Evolutionary conservation across 2,888 invertebrate genomes (phyloP).

Genomic region (Cosmopolites sordidus): DNA sequence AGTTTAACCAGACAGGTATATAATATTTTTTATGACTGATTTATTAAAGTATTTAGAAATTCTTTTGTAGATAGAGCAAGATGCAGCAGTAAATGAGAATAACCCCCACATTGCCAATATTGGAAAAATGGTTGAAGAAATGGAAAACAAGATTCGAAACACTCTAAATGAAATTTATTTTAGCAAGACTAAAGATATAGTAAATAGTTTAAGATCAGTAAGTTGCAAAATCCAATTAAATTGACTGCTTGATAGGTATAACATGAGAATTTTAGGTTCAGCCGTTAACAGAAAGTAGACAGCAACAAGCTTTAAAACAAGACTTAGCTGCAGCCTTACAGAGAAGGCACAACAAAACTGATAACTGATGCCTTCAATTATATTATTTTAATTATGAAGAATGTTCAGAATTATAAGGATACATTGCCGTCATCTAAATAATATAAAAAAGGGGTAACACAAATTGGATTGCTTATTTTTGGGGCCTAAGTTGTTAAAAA

Average conservation of each 20-base stretch:
- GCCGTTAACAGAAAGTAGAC: constrained; percentile 43
- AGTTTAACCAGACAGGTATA: constrained; percentile 91
- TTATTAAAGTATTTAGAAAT: constrained; percentile 7
- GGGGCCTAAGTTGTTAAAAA: constrained; percentile 1
- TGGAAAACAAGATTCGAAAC: constrained; percentile 99
- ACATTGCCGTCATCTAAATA: not conserved
- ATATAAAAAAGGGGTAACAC: not conserved
- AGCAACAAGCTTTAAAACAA: constrained; percentile 79
- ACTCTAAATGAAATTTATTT: constrained; percentile 99
- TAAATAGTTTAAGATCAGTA: constrained; percentile 75
- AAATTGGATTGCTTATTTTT: not conserved
- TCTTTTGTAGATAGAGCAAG: constrained; percentile 74
- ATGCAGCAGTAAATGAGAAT: constrained; percentile 84
- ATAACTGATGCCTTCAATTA: constrained; percentile 43
- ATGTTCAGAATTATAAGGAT: constrained; percentile 1
- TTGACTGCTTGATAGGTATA: too few relatives aligned
- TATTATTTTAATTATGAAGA: constrained; percentile 31
- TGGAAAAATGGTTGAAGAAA: constrained; percentile 97
- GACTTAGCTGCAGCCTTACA: constrained; percentile 81
- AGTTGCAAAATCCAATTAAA: too few relatives aligned
- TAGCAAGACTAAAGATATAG: constrained; percentile 98
- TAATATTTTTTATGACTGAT: not conserved
- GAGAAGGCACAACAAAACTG: constrained; percentile 70
- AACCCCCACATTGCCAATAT: constrained; percentile 98
- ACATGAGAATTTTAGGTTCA: constrained; percentile 26